phyloP scores from a whole-genome alignment of 2,797 vertebrate genomes.

The Lophotriccus pileatus region DNA sequence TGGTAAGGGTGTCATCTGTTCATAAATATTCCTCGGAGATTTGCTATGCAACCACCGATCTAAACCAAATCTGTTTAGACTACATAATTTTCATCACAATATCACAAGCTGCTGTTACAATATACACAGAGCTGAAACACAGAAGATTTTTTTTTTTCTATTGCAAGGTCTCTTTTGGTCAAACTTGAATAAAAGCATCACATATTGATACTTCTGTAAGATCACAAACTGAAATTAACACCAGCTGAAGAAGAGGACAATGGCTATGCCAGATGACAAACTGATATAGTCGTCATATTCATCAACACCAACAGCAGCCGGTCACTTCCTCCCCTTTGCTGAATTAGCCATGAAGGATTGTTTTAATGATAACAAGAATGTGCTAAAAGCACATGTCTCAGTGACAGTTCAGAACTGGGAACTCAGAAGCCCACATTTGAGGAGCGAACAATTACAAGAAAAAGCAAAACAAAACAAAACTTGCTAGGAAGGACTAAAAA shows the following conservation, averaged over 20 bases:
- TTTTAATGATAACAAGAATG: background rate
- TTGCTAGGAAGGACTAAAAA: background rate
- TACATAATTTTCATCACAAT: constrained; percentile 21
- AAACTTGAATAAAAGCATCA: background rate
- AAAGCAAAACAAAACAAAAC: background rate
- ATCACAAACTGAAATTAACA: constrained; percentile 7
- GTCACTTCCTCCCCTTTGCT: background rate
- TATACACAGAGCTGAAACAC: background rate
- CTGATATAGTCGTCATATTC: background rate
- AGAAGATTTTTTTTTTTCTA: background rate
- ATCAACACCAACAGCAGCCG: background rate
- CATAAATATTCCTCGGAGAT: constrained; percentile 42
- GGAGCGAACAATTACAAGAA: background rate
- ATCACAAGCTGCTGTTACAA: constrained; percentile 16
- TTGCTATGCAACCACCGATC: background rate
- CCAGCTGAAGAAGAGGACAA: background rate
- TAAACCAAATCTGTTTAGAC: constrained; percentile 29
- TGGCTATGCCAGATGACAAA: constrained; percentile 21
- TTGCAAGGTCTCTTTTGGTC: background rate
- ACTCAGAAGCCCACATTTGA: background rate
- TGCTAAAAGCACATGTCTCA: background rate
- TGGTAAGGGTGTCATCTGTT: constrained; percentile 41
- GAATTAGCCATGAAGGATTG: background rate
- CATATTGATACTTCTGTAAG: background rate
- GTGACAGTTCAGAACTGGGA: background rate